Percentiles rank a stretch among this genome's conserved stretches.
Evolutionary conservation across 1,140 invertebrate species (phyloP).

Genomic region (Nasonia vitripennis): DNA sequence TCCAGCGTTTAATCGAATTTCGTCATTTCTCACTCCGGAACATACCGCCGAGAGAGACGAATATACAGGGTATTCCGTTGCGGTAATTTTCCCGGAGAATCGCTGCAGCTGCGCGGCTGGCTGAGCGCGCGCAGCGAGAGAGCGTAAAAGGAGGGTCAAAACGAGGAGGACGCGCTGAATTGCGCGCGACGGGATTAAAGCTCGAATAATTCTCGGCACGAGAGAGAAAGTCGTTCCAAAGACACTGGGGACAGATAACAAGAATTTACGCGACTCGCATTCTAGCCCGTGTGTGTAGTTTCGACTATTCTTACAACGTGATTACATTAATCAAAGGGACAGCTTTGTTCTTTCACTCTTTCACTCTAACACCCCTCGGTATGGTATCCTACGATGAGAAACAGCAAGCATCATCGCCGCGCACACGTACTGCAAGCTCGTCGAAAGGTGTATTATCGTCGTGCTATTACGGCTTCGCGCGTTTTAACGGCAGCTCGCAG

Average conservation of each 20-base stretch:
- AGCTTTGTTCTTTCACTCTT: not conserved
- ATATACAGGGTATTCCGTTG: not conserved
- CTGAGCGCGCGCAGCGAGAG: not conserved
- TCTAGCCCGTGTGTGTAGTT: not conserved
- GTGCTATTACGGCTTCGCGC: not conserved
- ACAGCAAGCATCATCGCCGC: too few species aligned
- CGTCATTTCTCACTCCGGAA: not conserved
- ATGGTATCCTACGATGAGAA: too few species aligned
- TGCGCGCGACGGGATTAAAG: constrained; percentile 25
- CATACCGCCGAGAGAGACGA: not conserved
- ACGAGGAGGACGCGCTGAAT: constrained; percentile 13
- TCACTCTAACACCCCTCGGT: too few species aligned
- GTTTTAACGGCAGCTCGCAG: not conserved
- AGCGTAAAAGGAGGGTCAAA: not conserved
- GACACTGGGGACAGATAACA: constrained; percentile 37
- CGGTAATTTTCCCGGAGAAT: constrained; percentile 1
- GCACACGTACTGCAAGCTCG: not conserved
- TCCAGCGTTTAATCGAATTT: not conserved
- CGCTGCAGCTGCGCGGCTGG: not conserved
- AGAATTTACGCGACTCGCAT: constrained; percentile 35
- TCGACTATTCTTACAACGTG: too few species aligned
- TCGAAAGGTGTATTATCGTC: not conserved
- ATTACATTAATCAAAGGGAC: too few species aligned
- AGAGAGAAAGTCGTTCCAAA: constrained; percentile 22
- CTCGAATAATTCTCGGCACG: constrained; percentile 37